Evolutionary conservation across 2,797 vertebrate species (phyloP).

Genomic region (Zenarchopterus dispar): DNA sequence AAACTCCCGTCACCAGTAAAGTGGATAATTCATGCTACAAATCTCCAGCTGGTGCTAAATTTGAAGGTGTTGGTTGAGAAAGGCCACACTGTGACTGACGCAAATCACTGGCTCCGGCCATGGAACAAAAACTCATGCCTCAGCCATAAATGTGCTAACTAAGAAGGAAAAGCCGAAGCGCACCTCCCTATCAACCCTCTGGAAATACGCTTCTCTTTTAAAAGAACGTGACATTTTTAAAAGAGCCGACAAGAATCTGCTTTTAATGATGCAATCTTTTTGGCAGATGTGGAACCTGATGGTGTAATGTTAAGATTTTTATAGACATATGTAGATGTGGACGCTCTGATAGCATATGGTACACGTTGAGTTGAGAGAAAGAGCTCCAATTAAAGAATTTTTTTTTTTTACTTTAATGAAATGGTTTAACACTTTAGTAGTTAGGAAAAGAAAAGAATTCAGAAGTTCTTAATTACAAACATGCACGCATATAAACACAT

Average conservation of each 20-base stretch:
- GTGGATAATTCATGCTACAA: slow-evolving; percentile 29
- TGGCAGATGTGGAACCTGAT: slow-evolving; percentile 43
- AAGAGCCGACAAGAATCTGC: slow-evolving; percentile 16
- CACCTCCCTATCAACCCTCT: slow-evolving; percentile 34
- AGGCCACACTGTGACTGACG: slow-evolving; percentile 36
- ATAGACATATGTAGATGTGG: slow-evolving; percentile 52
- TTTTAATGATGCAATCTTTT: slow-evolving; percentile 30
- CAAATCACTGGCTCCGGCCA: slow-evolving; percentile 33
- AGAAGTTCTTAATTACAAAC: slow-evolving; percentile 27
- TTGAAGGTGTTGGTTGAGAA: slow-evolving; percentile 42
- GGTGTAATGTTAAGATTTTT: slow-evolving; percentile 36
- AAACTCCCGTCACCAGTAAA: slow-evolving; percentile 14
- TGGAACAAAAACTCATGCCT: slow-evolving; percentile 42
- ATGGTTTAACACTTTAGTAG: slow-evolving; percentile 23
- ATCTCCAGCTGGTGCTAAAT: slow-evolving; percentile 38
- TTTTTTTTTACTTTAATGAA: slow-evolving; percentile 41
- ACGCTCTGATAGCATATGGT: slow-evolving; percentile 53
- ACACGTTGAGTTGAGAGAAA: slow-evolving; percentile 11
- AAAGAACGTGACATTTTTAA: slow-evolving; percentile 22
- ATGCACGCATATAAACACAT: slow-evolving; percentile 9
- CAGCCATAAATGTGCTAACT: slow-evolving; percentile 40
- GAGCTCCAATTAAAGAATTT: slow-evolving; percentile 30
- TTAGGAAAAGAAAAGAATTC: slow-evolving; percentile 26
- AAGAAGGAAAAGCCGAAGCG: slow-evolving; percentile 12
- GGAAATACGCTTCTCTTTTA: slow-evolving; percentile 19